phyloP scores from a whole-genome alignment of 2,113 vertebrate species.

The Lagopus leucura region DNA sequence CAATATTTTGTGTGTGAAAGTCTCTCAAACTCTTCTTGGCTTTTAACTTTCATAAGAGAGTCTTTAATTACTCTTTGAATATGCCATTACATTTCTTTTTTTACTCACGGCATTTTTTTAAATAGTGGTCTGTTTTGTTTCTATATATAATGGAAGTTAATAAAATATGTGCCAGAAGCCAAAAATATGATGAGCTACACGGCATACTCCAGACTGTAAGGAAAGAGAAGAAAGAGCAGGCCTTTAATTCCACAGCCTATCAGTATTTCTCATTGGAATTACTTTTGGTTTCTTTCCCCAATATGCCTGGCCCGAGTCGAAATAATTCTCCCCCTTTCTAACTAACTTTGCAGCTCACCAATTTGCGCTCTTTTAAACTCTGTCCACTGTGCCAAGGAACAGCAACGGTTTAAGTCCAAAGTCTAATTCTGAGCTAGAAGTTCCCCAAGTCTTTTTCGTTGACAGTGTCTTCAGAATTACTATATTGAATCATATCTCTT shows the following conservation, averaged over 20 bases:
- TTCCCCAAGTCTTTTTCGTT: neutral
- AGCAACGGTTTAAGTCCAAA: neutral
- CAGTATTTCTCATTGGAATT: slow-evolving; percentile 41
- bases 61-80: slow-evolving; percentile 66
- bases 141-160: slow-evolving; percentile 70
- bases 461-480: neutral
- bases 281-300: neutral
- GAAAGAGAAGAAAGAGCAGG: slow-evolving; percentile 55
- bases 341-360: slow-evolving; percentile 13
- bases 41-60: slow-evolving; percentile 54
- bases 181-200: slow-evolving; percentile 73
- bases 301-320: neutral
- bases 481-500: neutral
- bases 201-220: slow-evolving; percentile 58
- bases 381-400: neutral
- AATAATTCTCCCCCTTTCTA: slow-evolving; percentile 4
- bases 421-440: neutral
- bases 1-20: slow-evolving; percentile 38
- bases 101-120: slow-evolving; percentile 3
- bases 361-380: slow-evolving; percentile 44
- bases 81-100: slow-evolving; percentile 14
- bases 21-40: slow-evolving; percentile 35
- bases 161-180: slow-evolving; percentile 70
- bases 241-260: slow-evolving; percentile 26
- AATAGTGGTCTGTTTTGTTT: slow-evolving; percentile 72